A percentile compares a stretch with the other conserved stretches of the same genome.
Evolutionary conservation across 2,113 vertebrate genomes (phyloP).

Genomic region (Anolis sagrei): DNA sequence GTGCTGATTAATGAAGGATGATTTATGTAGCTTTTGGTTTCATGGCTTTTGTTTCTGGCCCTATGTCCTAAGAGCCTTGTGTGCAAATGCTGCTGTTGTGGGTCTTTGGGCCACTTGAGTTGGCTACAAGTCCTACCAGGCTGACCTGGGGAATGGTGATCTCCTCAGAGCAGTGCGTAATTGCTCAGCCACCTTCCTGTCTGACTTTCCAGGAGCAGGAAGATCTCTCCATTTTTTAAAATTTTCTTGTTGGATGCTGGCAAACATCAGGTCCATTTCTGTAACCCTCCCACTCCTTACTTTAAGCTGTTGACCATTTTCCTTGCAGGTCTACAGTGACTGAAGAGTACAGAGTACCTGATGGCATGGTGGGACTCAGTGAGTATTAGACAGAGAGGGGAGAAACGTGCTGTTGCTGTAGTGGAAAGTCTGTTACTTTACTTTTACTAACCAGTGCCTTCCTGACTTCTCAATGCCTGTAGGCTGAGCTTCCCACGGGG

Average conservation of each 20-base stretch:
- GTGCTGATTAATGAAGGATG: neutral
- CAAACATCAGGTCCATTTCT: neutral
- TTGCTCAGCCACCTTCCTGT: slow-evolving; percentile 24
- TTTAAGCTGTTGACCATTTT: slow-evolving; percentile 42
- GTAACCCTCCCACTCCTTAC: neutral
- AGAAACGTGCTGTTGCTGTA: neutral
- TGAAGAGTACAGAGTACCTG: slow-evolving; percentile 91
- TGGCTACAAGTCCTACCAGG: slow-evolving; percentile 1
- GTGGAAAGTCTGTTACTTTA: slow-evolving; percentile 10
- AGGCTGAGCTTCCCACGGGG: slow-evolving; percentile 23
- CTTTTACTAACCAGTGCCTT: neutral
- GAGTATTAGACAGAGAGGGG: slow-evolving; percentile 73
- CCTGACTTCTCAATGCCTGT: neutral
- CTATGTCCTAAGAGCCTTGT: slow-evolving; percentile 17
- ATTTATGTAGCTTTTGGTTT: slow-evolving; percentile 26
- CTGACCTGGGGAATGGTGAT: slow-evolving; percentile 19
- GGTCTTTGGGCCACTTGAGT: neutral
- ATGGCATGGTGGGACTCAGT: slow-evolving; percentile 95
- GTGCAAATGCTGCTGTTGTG: neutral
- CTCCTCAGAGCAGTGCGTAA: slow-evolving; percentile 19
- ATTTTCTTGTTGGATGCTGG: neutral
- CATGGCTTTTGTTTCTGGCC: slow-evolving; percentile 27
- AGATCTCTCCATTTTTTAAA: neutral
- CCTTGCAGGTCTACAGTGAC: slow-evolving; percentile 81
- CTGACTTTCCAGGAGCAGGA: slow-evolving; percentile 15